Evolutionary conservation across 2,888 invertebrate genomes (phyloP), one percentile per base, ranked within the genome.

Genomic region (Catotricha subobsoleta): DNA sequence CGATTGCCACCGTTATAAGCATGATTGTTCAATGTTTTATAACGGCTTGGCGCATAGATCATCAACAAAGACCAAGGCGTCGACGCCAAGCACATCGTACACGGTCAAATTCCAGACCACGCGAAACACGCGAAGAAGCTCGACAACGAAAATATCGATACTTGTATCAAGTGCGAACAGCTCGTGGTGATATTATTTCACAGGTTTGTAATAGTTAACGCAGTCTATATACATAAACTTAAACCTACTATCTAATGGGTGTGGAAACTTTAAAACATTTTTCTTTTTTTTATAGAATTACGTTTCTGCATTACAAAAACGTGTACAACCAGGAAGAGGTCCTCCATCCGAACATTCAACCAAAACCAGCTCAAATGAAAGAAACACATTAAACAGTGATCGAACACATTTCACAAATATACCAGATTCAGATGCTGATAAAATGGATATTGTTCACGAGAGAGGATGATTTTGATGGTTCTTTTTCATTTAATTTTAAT

Each of bases 111-210:
- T 67, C 71, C 7, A 62, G 80, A 47, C 80, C 78, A 0, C 70
- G 80, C 43, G 79, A 82, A 54, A 79, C 80, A 44, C 68, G 79
- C 41, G 82, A 82, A 46, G 80, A 82, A 60, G 73, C 81, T 60
- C 70, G 80, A 42, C 84, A 86, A 59, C 76, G 80, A 57, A 82
- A 82, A 59, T 88, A 86, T 59, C 68, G 87, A 48, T 87, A 88
- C 57, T 65, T 88, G 48, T 88, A 88, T 66, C 87, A 88, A 66
- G 82, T 87, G 43, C 73, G 88, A 50, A 81, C 87, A 8, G 81
- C 83, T 21, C 83, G 87, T 52, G 88, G 88, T 12, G 88, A 88
- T 62, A 84, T 88, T 47, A 84, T 88, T 50, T 82, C 84, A 49
- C 86, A 87, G 75, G 86, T 79, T 56, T 15, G 15, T 16, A 10